Evolutionary conservation across 2,113 vertebrate species (phyloP).

Genomic region (Callospermophilus lateralis): DNA sequence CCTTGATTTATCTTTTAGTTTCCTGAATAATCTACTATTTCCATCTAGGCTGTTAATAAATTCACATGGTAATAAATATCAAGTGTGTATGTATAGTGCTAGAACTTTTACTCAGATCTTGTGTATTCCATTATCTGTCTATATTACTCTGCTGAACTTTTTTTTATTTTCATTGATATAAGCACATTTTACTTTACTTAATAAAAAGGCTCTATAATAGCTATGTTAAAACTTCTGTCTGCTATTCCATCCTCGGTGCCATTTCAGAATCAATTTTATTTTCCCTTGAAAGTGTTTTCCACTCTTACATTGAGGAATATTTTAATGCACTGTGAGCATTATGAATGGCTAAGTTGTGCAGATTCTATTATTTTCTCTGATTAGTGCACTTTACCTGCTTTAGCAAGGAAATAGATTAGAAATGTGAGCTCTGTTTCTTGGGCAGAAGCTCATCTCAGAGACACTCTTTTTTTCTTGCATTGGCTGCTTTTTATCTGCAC

Average conservation of each 20-base stretch:
- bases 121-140: background rate
- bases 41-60: background rate
- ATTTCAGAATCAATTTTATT: background rate
- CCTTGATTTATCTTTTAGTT: background rate
- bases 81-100: background rate
- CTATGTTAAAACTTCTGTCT: background rate
- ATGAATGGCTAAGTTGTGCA: background rate
- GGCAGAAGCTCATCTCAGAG: background rate
- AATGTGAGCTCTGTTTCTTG: background rate
- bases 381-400: background rate
- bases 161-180: background rate
- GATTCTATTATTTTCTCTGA: background rate
- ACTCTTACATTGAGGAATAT: background rate
- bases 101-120: background rate
- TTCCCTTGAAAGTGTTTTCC: background rate
- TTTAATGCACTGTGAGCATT: background rate
- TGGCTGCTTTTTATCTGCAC: background rate
- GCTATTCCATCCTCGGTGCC: background rate
- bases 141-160: background rate
- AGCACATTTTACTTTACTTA: background rate
- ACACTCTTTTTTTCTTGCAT: background rate
- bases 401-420: background rate
- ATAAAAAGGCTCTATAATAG: background rate
- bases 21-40: background rate
- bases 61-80: background rate